A percentile compares a stretch with the other conserved stretches of the same genome.
Evolutionary conservation across 2,888 invertebrate species (phyloP).

Genomic region (Phengaris arion): DNA sequence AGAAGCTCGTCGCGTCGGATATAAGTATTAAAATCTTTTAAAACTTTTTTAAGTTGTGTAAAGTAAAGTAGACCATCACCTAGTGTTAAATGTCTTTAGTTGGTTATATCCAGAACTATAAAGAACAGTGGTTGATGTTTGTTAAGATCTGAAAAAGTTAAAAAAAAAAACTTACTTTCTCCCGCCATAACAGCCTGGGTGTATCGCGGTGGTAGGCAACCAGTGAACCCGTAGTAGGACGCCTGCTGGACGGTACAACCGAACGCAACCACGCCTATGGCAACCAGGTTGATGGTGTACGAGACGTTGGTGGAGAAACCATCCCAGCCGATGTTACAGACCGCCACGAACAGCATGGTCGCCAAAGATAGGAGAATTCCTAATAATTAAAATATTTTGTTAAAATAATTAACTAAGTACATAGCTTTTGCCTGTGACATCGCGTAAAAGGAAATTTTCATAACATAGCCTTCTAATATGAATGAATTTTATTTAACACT

Average conservation of each 20-base stretch:
- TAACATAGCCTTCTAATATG: no score
- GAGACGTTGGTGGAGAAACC: slow-evolving; percentile 88
- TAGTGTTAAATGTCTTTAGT: no score
- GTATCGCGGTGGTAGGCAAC: slow-evolving; percentile 92
- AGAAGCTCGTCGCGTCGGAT: no score
- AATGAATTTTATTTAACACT: no score
- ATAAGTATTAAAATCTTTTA: no score
- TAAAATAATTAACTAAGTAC: no score
- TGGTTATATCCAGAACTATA: no score
- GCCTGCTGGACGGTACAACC: slow-evolving; percentile 97
- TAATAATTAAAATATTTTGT: slow-evolving; percentile 44
- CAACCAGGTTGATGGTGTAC: slow-evolving; percentile 90
- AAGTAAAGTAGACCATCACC: no score
- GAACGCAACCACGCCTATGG: slow-evolving; percentile 91
- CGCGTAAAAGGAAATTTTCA: no score
- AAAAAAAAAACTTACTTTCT: slow-evolving; percentile 84
- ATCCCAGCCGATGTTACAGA: slow-evolving; percentile 93
- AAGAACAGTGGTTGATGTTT: no score
- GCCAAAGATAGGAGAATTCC: slow-evolving; percentile 90
- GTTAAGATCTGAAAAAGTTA: not conserved
- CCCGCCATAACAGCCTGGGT: slow-evolving; percentile 97
- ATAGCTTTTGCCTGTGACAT: no score
- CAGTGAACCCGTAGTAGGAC: slow-evolving; percentile 96
- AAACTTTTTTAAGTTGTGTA: no score
- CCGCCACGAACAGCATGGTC: slow-evolving; percentile 89